Evolutionary conservation across 2,113 vertebrate genomes (phyloP), one percentile per base, ranked within the genome.

Genomic region (Ascaphus truei): DNA sequence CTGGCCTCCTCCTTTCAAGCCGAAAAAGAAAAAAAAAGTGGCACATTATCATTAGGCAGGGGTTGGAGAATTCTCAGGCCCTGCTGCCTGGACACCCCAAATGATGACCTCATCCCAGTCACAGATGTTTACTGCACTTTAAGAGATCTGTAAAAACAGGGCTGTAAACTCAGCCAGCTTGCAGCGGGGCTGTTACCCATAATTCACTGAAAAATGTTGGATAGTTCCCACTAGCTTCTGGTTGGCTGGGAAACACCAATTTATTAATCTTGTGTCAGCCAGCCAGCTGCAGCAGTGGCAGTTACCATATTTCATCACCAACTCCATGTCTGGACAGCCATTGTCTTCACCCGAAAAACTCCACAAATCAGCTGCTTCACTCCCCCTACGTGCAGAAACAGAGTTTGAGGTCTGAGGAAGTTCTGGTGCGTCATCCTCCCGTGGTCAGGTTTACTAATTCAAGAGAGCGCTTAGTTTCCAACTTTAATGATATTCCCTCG

Each of bases 241-340:
- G 97, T 99, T 92, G 96, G 93, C 95, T 93, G 95, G 97, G 97
- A 95, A 94, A 99, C 97, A 88, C 92, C 89, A 92, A 92, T 93
- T 97, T 98, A 98, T 99, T 98, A 98, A 98, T 99, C 95, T 98
- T 93, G 94, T 94, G 95, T 96, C 94, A 92, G 93, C 93, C 90
- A 87, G 94, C 94, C 95, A 98, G 96, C 96, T 98, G 95, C 95
- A 95, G 90, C 88, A 76, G 85, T 93, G 91, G 92, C 93, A 91
- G 88, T 86, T 88, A 88, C 90, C 90, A 90, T 91, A 93, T 94
- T 92, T 93, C 92, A 93, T 90, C 89, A 92, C 89, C 88, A 90
- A 92, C 88, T 88, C 91, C 63, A 39, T 85, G 89, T 85, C 88
- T 91, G 87, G 89, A 87, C 85, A 88, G 74, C 80, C 79, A 86